A percentile compares a stretch with the other conserved stretches of the same genome.
Conservation (phyloP, 2,797 vertebrate species). For the Amphiprion clarkii region DNA sequence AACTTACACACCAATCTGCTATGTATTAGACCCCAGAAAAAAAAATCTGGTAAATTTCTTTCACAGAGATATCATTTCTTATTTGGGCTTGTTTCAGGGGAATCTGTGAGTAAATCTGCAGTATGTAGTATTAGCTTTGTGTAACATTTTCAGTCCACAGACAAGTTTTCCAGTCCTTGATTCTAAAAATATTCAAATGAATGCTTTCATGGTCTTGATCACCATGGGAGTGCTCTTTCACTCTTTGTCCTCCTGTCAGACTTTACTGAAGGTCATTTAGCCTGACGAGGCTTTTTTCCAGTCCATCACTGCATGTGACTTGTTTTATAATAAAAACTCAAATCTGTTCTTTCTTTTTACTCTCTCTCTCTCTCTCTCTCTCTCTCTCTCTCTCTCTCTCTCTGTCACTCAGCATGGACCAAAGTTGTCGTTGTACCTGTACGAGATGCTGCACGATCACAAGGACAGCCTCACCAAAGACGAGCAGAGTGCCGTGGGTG, state of each 20-base stretch:
- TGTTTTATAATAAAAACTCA: neutral
- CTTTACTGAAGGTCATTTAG: conserved; percentile 25
- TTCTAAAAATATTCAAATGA: conserved; percentile 31
- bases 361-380: conserved; percentile 3
- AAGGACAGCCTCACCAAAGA: conserved; percentile 89
- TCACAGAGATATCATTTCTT: neutral
- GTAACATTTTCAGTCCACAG: conserved; percentile 18
- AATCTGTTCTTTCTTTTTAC: neutral
- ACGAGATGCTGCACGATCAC: conserved; percentile 93
- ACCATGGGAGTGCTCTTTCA: conserved; percentile 17
- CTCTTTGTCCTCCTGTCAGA: neutral
- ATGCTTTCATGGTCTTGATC: conserved; percentile 32
- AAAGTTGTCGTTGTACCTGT: conserved; percentile 94
- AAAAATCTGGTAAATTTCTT: no score
- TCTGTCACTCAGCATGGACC: conserved; percentile 89
- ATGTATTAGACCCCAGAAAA: neutral
- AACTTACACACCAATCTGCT: neutral
- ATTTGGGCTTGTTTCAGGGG: neutral
- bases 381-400: conserved; percentile 1
- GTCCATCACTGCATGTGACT: conserved; percentile 14
- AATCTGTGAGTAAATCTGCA: conserved; percentile 8
- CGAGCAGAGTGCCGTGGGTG: conserved; percentile 85
- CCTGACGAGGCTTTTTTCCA: neutral
- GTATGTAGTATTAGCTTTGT: neutral
- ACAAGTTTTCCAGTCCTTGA: conserved; percentile 2